Evolutionary conservation across 2,113 vertebrate genomes (phyloP).

Genomic region (Barnardius zonarius): DNA sequence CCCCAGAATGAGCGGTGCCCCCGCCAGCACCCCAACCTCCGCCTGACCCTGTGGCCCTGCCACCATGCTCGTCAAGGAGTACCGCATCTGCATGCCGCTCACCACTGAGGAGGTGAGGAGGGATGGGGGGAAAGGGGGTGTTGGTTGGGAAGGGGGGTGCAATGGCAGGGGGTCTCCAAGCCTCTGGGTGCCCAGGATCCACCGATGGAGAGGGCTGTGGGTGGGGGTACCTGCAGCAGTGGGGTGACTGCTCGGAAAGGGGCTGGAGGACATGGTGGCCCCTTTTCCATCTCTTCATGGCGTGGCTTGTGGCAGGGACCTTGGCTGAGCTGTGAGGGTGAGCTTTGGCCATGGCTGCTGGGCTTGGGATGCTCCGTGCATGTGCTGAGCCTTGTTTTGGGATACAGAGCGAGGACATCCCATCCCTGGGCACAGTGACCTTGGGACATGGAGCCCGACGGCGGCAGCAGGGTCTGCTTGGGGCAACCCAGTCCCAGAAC

Average conservation of each 20-base stretch:
- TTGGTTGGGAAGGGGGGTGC: rapidly evolving
- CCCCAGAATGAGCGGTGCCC: background rate
- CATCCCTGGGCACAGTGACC: background rate
- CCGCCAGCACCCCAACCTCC: background rate
- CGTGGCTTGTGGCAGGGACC: background rate
- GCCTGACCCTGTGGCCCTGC: background rate
- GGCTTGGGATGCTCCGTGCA: rapidly evolving
- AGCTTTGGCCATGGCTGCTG: rapidly evolving
- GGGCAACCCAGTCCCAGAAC: background rate
- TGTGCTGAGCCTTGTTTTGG: background rate
- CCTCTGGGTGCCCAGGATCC: background rate
- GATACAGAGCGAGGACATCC: background rate
- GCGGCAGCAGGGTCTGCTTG: background rate
- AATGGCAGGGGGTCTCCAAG: background rate
- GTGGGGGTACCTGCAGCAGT: no score
- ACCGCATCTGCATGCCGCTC: constrained; percentile 92
- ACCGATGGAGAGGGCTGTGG: rapidly evolving
- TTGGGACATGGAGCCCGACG: rapidly evolving
- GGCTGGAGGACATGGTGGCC: rapidly evolving
- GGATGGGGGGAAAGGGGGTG: background rate
- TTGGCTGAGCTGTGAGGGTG: rapidly evolving
- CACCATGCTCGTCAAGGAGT: constrained; percentile 91
- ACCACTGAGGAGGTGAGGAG: constrained; percentile 89
- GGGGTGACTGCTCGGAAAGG: background rate
- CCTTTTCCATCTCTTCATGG: background rate